Evolutionary conservation across 2,797 vertebrate species (phyloP), one percentile per base, ranked within the genome.

Genomic region (Danio albolineatus): DNA sequence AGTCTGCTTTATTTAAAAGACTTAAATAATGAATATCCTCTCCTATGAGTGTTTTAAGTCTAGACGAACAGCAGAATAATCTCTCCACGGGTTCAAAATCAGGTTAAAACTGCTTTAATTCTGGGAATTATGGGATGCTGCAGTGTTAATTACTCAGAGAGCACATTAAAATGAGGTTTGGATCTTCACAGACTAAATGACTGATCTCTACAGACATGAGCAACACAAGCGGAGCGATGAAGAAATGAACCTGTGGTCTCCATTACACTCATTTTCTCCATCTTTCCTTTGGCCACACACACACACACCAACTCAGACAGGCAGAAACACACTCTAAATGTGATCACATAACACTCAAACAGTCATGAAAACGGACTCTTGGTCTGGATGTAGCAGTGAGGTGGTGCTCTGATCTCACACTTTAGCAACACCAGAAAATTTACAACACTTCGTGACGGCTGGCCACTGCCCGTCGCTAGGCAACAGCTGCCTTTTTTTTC

Each of bases 391-490:
- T 51, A 17, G 39, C 61, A 36, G 38, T 13, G 14, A 41, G 9
- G 48, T 7, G 60, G 10, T 69, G 43, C 70, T 43, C 0, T n/a
- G 64, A 51, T 80, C 79, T 71, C 82, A 76, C 73, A 78, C 5
- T 78, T 46, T 21, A 21, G 21, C 60, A 73, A 84, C 62, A 3
- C 41, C 0, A 83, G 79, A 41, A 59, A 85, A 77, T 88, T 80
- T 78, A 77, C 85, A 76, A 83, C 76, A 79, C 82, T n/a, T 84
- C 80, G 82, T 91, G 85, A 84, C 39, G 79, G 80, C 76, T 79
- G 83, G 88, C 86, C 89, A 87, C 84, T 36, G 86, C 85, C 84
- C 87, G 92, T 94, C 92, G 90, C 93, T 90, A 92, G 81, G 93
- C 89, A 92, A 93, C 92, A 73, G 73, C 75, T 21, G 80, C 54